Evolutionary conservation across 2,888 invertebrate species (phyloP), one percentile per base, ranked within the genome.

Genomic region (Dichetophora obliterata): DNA sequence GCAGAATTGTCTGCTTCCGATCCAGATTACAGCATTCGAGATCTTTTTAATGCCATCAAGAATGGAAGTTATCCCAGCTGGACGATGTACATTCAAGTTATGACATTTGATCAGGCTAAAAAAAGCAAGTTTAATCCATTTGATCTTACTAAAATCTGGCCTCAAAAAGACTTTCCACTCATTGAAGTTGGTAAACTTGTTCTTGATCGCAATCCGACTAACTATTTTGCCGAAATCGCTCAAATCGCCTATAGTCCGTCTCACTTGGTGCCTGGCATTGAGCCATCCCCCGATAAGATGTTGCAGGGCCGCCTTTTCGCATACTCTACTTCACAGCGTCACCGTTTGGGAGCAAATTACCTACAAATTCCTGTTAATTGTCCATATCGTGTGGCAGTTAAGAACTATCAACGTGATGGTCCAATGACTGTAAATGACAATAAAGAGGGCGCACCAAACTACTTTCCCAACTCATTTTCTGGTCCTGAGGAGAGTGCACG

Each of bases 291-390:
- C 0, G 98, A 98, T 88, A 97, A 96, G 90, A 95, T 98, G 96
- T 91, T 98, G 84, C 93, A 95, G 87, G 96, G 95, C 8, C 94
- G 97, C 82, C 90, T 96, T 34, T 96, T 96, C 89, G 91, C 96
- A 0, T 97, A 99, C 90, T 93, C 93, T 3, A 98, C 98, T 90
- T 98, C 98, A 0, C 98, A 98, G 86, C 92, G 95, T 81, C 94
- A 97, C 89, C 93, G 96, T 79, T 91, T 99, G 83, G 99, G 99
- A 6, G 92, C 97, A 5, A 99, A 99, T 90, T 95, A 94, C 89
- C 91, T 95, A 79, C 98, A 98, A 89, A 91, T 99, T 74, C 96
- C 98, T 0, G 97, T 98, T 57, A 99, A 98, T 90, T 97, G 98
- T 87, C 98, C 98, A 1, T 97, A 93, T 90, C 91, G 92, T 82